Percentiles rank a stretch among this genome's conserved stretches.
Conservation (phyloP, 2,797 vertebrate species). For the Pristis pectinata region DNA sequence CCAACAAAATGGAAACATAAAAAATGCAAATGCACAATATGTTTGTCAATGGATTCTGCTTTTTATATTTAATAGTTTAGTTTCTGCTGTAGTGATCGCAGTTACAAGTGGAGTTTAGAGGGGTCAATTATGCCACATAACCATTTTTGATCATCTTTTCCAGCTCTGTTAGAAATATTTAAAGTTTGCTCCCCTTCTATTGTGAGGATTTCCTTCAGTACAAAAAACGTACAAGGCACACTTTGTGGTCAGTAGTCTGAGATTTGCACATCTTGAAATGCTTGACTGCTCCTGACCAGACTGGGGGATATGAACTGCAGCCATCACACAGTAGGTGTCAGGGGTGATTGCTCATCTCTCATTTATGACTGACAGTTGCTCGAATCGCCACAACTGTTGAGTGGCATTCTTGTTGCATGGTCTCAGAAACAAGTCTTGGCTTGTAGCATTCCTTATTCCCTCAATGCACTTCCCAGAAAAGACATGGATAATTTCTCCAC, state of each 20-base stretch:
- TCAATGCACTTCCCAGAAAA: constrained; percentile 75
- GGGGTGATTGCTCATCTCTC: constrained; percentile 48
- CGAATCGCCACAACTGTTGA: constrained; percentile 73
- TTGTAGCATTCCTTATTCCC: constrained; percentile 53
- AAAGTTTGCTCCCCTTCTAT: background rate
- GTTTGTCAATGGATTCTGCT: background rate
- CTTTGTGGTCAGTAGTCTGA: background rate
- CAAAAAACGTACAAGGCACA: background rate
- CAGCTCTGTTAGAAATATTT: background rate
- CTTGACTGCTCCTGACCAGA: background rate
- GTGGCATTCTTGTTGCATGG: constrained; percentile 58
- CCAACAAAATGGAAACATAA: background rate
- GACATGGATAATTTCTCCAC: constrained; percentile 67
- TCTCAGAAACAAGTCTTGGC: constrained; percentile 56
- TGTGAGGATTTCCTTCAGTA: background rate
- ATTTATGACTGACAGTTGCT: constrained; percentile 52
- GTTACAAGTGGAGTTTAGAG: background rate
- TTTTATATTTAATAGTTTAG: background rate
- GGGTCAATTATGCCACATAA: background rate
- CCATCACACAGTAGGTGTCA: background rate
- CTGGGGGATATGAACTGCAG: background rate
- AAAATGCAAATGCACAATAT: background rate
- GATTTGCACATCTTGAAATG: background rate
- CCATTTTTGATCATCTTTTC: background rate
- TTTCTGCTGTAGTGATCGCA: background rate